Evolutionary conservation across 2,888 invertebrate species (phyloP), one percentile per base, ranked within the genome.

Genomic region (Leucania comma): DNA sequence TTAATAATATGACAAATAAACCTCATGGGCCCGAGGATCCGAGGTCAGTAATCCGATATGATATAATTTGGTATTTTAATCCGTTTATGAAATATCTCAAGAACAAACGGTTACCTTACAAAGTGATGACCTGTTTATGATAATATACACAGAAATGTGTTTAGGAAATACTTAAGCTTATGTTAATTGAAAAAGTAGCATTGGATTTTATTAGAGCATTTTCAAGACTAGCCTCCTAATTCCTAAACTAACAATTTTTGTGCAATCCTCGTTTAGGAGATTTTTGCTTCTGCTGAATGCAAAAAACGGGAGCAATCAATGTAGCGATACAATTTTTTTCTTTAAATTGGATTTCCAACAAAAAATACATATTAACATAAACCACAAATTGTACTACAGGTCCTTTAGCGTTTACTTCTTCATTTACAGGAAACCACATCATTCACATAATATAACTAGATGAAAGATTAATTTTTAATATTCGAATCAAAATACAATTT

Each of bases 81-180:
- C 56, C 26, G 46, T 58, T 54, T 72, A 68, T 68, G 62, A 59
- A 59, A 54, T 50, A 78, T 75, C 38, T 73, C 70, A 82, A 76
- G 68, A 79, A 60, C 68, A 72, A 59, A 66, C 32, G 20, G 20
- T 26, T 60, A 42, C 32, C 42, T 59, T 66, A 77, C 66, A 50
- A 42, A 69, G 20, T 51, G 59, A 66, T 66, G 61, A 35, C 35
- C 61, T 32, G n/a, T 56, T 66, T 58, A 75, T 62, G 54, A 50
- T 54, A 61, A 80, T 66, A 22, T 29, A 10, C 10, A 26, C 26
- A 20, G 38, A 22, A 65, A 70, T 68, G 32, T 64, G 42, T 60
- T 64, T 75, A 66, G 68, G 76, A 75, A 80, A 63, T 66, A 42
- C 24, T 63, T 20, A 56, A 54, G 8, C 57, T 24, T 50, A 61